Evolutionary conservation across 1,140 invertebrate genomes (phyloP).

Genomic region (Galleria mellonella): DNA sequence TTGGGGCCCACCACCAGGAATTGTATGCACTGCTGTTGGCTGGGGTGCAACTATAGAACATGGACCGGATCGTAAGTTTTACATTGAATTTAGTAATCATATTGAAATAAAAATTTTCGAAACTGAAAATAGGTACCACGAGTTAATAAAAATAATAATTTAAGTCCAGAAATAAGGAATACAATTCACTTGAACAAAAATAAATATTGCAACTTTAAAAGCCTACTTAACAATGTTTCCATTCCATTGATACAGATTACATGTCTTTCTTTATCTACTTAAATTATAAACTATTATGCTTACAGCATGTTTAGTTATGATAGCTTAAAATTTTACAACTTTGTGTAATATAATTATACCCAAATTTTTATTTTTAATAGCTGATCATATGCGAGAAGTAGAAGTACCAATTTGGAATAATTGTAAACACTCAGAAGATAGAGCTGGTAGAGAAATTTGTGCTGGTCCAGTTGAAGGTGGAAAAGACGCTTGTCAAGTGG

Average conservation of each 20-base stretch:
- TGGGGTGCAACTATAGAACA: slow-evolving; percentile 85
- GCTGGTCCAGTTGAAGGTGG: slow-evolving; percentile 84
- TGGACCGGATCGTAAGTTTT: slow-evolving; percentile 82
- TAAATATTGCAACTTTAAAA: too few species aligned
- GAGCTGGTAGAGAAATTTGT: slow-evolving; percentile 80
- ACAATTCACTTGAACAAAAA: too few species aligned
- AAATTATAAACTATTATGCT: too few species aligned
- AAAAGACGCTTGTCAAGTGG: slow-evolving; percentile 85
- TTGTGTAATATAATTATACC: not conserved
- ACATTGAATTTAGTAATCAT: slow-evolving; percentile 1
- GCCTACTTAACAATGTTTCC: too few species aligned
- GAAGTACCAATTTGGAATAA: slow-evolving; percentile 77
- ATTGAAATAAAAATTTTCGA: too few species aligned
- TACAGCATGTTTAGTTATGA: too few species aligned
- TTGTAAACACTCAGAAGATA: slow-evolving; percentile 77
- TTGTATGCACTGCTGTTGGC: slow-evolving; percentile 82
- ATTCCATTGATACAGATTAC: too few species aligned
- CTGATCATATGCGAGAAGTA: slow-evolving; percentile 82
- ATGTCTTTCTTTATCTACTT: too few species aligned
- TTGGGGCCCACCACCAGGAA: slow-evolving; percentile 76
- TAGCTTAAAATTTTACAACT: too few species aligned
- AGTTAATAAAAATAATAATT: not conserved
- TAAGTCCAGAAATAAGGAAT: too few species aligned
- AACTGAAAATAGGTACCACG: not conserved
- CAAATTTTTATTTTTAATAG: slow-evolving; percentile 43